Evolutionary conservation across 2,888 invertebrate species (phyloP).

Genomic region (Ennomos quercinarius): DNA sequence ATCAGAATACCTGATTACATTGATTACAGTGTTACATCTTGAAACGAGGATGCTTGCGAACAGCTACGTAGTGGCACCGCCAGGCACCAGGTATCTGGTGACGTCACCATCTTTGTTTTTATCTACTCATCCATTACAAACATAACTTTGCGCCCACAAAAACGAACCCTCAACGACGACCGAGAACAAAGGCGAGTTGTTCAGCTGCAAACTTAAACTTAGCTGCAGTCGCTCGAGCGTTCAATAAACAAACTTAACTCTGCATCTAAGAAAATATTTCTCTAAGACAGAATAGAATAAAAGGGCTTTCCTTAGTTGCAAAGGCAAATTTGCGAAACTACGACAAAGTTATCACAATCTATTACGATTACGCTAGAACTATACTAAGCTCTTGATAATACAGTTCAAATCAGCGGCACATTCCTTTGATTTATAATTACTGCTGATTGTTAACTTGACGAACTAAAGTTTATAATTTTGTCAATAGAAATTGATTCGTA

Average conservation of each 20-base stretch:
- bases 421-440: constrained; percentile 30
- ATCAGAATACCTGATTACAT: constrained; percentile 23
- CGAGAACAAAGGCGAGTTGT: constrained; percentile 13
- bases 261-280: constrained; percentile 11
- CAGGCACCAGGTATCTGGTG: constrained; percentile 37
- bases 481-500: constrained; percentile 18
- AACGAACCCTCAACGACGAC: constrained; percentile 7
- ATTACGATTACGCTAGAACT: constrained; percentile 6
- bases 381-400: constrained; percentile 18
- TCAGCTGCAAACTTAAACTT: constrained; percentile 28
- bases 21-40: constrained; percentile 14
- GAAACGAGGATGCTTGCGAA: constrained; percentile 18
- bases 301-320: constrained; percentile 14
- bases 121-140: constrained; percentile 28
- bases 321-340: constrained; percentile 25
- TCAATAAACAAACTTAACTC: constrained; percentile 18
- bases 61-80: constrained; percentile 33
- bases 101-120: constrained; percentile 42
- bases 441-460: constrained; percentile 27
- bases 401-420: constrained; percentile 22
- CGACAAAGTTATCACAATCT: constrained; percentile 13
- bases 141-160: constrained; percentile 7
- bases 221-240: constrained; percentile 11
- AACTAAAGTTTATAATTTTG: constrained; percentile 1
- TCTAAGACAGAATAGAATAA: not conserved